phyloP scores from a whole-genome alignment of 2,888 invertebrate genomes.

The Harmothoe impar region DNA sequence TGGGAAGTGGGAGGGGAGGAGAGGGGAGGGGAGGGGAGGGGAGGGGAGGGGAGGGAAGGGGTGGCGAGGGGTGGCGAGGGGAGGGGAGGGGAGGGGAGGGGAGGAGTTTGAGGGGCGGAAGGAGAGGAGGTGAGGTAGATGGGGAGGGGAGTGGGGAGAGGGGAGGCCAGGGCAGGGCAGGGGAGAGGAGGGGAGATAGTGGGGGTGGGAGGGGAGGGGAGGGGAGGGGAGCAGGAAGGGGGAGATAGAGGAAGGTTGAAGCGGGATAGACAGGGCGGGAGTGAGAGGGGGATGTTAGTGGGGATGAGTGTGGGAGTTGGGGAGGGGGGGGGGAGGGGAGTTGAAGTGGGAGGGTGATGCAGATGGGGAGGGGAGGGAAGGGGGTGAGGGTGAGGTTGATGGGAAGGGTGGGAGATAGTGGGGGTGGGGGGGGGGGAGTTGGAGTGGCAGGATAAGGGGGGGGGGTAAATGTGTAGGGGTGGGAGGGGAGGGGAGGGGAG shows the following conservation, averaged over 20 bases:
- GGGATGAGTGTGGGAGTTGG: background rate
- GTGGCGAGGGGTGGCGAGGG: background rate
- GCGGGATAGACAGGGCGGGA: background rate
- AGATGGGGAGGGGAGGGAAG: background rate
- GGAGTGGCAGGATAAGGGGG: background rate
- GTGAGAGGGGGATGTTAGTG: background rate
- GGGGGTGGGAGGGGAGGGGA: background rate
- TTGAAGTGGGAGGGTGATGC: background rate
- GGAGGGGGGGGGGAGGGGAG: background rate
- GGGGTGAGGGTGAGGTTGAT: background rate
- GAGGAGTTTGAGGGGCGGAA: background rate
- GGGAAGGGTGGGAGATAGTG: background rate
- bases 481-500: background rate
- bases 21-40: background rate
- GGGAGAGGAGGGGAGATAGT: background rate
- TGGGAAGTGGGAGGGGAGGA: background rate
- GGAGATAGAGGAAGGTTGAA: background rate
- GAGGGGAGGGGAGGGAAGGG: background rate
- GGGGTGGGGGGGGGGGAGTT: no score
- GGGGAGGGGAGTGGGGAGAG: background rate
- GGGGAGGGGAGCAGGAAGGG: slow-evolving; percentile 27
- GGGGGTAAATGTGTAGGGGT: background rate
- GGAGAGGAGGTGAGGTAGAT: background rate
- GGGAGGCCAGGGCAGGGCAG: background rate
- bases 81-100: background rate